Evolutionary conservation across 2,113 vertebrate genomes (phyloP).

Genomic region (Echinops telfairi): DNA sequence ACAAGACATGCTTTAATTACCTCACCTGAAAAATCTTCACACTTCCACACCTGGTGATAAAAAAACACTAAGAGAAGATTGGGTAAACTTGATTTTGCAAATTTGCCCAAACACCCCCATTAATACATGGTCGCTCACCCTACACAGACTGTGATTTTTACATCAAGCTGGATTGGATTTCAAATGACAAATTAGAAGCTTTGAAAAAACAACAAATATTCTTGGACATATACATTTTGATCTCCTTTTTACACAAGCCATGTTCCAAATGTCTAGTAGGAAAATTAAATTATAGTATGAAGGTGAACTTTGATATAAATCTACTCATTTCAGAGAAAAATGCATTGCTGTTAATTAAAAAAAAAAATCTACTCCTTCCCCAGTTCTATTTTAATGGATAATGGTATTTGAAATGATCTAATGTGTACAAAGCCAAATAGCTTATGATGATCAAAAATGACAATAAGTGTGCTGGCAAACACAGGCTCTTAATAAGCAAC

Average conservation of each 20-base stretch:
- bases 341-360: background rate
- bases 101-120: background rate
- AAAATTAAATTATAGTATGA: constrained; percentile 1
- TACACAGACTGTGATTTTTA: background rate
- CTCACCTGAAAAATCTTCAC: background rate
- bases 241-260: background rate
- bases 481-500: constrained; percentile 51
- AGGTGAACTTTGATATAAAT: background rate
- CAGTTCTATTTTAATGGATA: background rate
- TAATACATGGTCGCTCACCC: background rate
- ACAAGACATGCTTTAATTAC: background rate
- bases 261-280: background rate
- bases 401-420: constrained; percentile 32
- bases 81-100: background rate
- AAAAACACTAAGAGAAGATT: background rate
- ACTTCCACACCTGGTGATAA: background rate
- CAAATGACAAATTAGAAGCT: background rate
- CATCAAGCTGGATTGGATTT: background rate
- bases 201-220: background rate
- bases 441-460: constrained; percentile 8
- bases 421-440: constrained; percentile 34
- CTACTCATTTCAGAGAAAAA: background rate
- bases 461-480: constrained; percentile 2
- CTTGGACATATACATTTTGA: background rate
- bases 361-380: background rate